Base-by-base conservation (phyloP, 2,113 vertebrate genomes). In the Centropus unirufus region DNA sequence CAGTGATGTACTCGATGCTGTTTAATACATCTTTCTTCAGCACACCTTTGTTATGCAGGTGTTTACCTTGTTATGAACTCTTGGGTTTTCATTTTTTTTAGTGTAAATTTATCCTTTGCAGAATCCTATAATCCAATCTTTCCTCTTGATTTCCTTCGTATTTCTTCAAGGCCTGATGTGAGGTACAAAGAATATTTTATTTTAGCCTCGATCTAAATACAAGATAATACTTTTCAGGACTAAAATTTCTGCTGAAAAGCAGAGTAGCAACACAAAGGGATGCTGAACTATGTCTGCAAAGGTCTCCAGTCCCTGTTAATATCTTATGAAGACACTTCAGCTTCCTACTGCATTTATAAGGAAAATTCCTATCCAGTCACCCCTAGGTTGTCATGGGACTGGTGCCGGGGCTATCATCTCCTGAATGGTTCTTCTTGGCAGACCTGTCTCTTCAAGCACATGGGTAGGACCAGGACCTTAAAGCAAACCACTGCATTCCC, bases 1-100 rank as follows among this genome's bases (percentile, higher is more conserved):
- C 58, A 27, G 63, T 85, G 87, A 85, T 92, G 58, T 89, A 34
- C 58, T 79, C 80, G 89, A 72, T 87, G 89, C 22, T 22, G 83
- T 34, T 92, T 90, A 70, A 91, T 58, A 63, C n/a, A 66, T 75
- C 68, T 69, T 92, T 83, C 94, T 83, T 82, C 54, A 34, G 58
- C 26, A 76, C 13, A 76, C 26, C 76, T 64, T 70, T 82, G 32
- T 91, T 92, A 86, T 63, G 61, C 66, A 89, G 69, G 83, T 95
- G 81, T 87, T 96, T 87, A 46, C 44, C 90, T 91, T 82, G 52
- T 68, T 12, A 5, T 18, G 22, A 29, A 42, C 34, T 79, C 34
- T 26, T 39, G 29, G 39, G 23, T 40, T 86, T 94, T 89, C 7
- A 3, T 32, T 32, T 57, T 64, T 84, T 81, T 49, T 30, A 61